Conservation (phyloP, 2,113 vertebrate genomes). For the Symphodus melops region DNA sequence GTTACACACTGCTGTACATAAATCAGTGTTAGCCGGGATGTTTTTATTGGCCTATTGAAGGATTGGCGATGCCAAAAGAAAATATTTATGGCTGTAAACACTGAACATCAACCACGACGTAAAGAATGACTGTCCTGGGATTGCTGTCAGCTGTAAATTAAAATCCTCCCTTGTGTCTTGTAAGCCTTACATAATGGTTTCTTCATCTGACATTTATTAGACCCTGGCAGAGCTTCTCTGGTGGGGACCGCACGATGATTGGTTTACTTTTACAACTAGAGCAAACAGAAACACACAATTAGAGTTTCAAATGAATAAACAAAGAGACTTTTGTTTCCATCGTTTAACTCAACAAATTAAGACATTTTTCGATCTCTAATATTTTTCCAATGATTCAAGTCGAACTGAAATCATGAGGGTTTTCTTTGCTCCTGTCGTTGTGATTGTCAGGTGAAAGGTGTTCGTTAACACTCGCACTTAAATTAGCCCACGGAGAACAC, state of each 20-base stretch:
- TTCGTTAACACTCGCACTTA: too few relatives aligned
- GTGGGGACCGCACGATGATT: conserved; percentile 5
- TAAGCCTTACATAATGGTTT: conserved; percentile 6
- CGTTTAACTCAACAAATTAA: too few relatives aligned
- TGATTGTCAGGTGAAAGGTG: too few relatives aligned
- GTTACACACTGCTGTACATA: background rate
- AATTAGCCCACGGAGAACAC: too few relatives aligned
- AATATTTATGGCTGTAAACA: background rate
- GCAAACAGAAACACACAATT: background rate
- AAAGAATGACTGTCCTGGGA: conserved; percentile 4
- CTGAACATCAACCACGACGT: conserved; percentile 7
- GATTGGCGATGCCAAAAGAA: background rate
- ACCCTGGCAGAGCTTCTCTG: background rate
- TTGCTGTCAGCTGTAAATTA: conserved; percentile 1
- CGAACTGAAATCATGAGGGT: too few relatives aligned
- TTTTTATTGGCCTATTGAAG: conserved; percentile 21
- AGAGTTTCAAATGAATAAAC: too few relatives aligned
- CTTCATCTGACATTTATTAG: conserved; percentile 6
- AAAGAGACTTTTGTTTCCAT: too few relatives aligned
- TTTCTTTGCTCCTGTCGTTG: too few relatives aligned
- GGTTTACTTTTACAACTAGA: conserved; percentile 6
- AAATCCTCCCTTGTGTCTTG: background rate
- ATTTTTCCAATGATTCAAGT: too few relatives aligned
- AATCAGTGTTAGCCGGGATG: conserved; percentile 10
- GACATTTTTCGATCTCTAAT: too few relatives aligned